Base-by-base conservation (phyloP, 1,140 invertebrate species). In the Diprion similis region DNA sequence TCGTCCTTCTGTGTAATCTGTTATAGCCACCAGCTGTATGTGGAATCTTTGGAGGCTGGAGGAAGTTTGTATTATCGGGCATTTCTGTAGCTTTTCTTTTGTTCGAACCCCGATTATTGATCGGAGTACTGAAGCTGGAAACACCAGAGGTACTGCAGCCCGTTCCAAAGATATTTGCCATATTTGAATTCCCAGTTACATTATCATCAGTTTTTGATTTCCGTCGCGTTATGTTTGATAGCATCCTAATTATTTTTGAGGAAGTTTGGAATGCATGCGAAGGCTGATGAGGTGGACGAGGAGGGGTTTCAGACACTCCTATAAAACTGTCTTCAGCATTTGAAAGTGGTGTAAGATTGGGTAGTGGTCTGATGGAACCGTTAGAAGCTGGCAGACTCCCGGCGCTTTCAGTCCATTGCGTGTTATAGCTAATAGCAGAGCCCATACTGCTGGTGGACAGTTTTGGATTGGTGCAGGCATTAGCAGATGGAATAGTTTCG, bases 161-260 rank as follows among this genome's bases (percentile, higher is more conserved):
- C 18, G 64, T 68, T 68, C 66, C 59, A 24, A 19, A 11, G 37
- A 10, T 68, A 24, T 18, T 13, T 24, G 68, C 13, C 46, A n/a
- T 0, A 37, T 64, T 70, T 73, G 75, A 46, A n/a, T 70, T 9
- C 47, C 24, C 10, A 73, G 51, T 80, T 78, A 24, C 71, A 11
- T 15, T 13, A 45, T 18, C 19, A 11, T 68, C 37, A 4, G 15
- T 18, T 19, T 70, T 70, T 3, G 71, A n/a, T 9, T 70, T 73
- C 9, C 81, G 74, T 71, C 78, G 81, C 1, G 82, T 84, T 17
- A 87, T 81, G 66, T 72, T 84, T 1, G 85, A 82, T 15, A 88
- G 82, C 13, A 86, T 87, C 71, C 87, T 82, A 8, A 88, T 77
- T n/a, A 88, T 86, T 48, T 82, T 79, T 7, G 85, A 85, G 0